Evolutionary conservation across 2,888 invertebrate genomes (phyloP).

Genomic region (Petrolisthes cinctipes): DNA sequence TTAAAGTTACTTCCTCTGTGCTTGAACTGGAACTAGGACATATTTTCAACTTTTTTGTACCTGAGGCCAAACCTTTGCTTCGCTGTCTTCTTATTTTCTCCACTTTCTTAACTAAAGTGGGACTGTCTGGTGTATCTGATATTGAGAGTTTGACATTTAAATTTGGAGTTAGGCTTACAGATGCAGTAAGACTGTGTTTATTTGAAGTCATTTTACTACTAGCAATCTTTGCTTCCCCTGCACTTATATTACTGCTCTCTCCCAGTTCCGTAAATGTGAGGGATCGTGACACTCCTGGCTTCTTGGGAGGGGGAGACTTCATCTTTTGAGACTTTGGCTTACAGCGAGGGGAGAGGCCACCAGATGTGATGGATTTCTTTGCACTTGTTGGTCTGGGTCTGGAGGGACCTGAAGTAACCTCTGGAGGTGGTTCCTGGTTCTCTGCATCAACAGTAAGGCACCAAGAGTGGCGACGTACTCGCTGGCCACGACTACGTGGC

Average conservation of each 20-base stretch:
- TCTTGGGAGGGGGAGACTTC: slow-evolving; percentile 54
- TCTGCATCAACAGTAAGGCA: slow-evolving; percentile 61
- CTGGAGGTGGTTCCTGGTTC: slow-evolving; percentile 56
- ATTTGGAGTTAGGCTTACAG: slow-evolving; percentile 58
- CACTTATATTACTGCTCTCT: slow-evolving; percentile 53
- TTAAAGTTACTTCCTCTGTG: slow-evolving; percentile 45
- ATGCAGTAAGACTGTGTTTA: slow-evolving; percentile 60
- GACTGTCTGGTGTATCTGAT: slow-evolving; percentile 59
- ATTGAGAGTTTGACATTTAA: slow-evolving; percentile 61
- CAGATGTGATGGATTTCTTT: slow-evolving; percentile 53
- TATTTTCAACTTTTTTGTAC: slow-evolving; percentile 59
- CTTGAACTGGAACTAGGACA: slow-evolving; percentile 52
- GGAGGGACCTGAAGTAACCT: slow-evolving; percentile 29
- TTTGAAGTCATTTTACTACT: slow-evolving; percentile 52
- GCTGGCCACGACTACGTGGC: slow-evolving; percentile 54
- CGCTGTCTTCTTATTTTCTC: slow-evolving; percentile 59
- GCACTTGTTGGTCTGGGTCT: slow-evolving; percentile 52
- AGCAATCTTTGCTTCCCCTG: slow-evolving; percentile 45
- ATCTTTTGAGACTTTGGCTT: slow-evolving; percentile 57
- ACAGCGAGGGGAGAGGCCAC: slow-evolving; percentile 39
- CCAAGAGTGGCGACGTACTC: slow-evolving; percentile 58
- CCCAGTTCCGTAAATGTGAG: slow-evolving; percentile 60
- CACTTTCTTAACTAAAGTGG: slow-evolving; percentile 58
- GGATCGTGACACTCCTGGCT: slow-evolving; percentile 48
- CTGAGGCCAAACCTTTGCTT: slow-evolving; percentile 50